Evolutionary conservation across 2,797 vertebrate species (phyloP).

Genomic region (Gallinago solitaria): DNA sequence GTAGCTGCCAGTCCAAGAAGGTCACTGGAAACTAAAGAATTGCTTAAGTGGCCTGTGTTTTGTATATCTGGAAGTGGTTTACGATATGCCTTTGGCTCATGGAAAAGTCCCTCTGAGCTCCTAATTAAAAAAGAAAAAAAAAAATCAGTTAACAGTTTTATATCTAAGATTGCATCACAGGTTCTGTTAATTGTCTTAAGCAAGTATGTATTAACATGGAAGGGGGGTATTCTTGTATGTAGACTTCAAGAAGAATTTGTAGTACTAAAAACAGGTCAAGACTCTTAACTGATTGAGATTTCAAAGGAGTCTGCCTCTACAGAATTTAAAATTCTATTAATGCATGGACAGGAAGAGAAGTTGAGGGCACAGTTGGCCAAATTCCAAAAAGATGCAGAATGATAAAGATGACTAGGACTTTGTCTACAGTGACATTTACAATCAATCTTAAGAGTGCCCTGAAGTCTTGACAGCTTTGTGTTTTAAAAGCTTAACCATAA

Average conservation of each 20-base stretch:
- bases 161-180: neutral
- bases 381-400: conserved; percentile 77
- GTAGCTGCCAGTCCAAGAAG: neutral
- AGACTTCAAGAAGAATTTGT: conserved; percentile 77
- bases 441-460: neutral
- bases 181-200: neutral
- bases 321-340: conserved; percentile 77
- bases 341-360: conserved; percentile 70
- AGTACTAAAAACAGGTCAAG: conserved; percentile 71
- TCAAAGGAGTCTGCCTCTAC: conserved; percentile 77
- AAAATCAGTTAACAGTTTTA: neutral
- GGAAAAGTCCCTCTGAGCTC: neutral
- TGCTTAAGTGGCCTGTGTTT: neutral
- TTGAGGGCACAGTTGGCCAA: conserved; percentile 72
- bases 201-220: neutral
- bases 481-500: neutral
- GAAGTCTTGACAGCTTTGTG: neutral
- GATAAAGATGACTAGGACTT: conserved; percentile 64
- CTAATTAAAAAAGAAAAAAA: neutral
- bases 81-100: neutral
- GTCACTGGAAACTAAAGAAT: neutral
- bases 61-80: neutral
- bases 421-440: neutral
- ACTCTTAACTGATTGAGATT: conserved; percentile 75
- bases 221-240: neutral